Evolutionary conservation across 1,140 invertebrate species (phyloP).

Genomic region (Acyrthosiphon pisum): DNA sequence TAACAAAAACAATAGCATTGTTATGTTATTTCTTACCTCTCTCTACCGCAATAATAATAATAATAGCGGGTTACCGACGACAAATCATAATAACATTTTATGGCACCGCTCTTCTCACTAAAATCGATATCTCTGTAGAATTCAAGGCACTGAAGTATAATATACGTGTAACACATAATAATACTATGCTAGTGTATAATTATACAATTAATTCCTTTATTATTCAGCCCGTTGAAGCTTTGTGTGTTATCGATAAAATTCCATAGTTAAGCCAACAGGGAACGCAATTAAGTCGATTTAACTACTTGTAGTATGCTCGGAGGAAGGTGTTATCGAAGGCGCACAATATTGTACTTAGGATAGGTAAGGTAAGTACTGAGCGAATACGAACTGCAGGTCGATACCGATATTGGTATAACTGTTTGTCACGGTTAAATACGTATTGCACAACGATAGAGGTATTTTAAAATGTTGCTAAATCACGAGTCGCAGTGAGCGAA

Average conservation of each 20-base stretch:
- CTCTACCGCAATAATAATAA: neutral
- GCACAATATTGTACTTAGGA: neutral
- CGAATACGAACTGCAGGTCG: neutral
- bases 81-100: neutral
- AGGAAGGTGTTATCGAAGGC: neutral
- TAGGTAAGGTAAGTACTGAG: neutral
- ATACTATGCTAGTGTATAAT: neutral
- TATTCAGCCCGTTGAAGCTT: neutral
- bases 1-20: conserved; percentile 1
- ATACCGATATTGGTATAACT: neutral
- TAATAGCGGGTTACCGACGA: neutral
- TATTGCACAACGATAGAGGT: neutral
- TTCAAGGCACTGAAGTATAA: neutral
- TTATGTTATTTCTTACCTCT: neutral
- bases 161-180: neutral
- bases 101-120: neutral
- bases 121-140: neutral
- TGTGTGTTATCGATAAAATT: neutral
- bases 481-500: neutral
- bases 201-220: neutral
- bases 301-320: too few species aligned
- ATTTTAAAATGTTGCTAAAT: neutral
- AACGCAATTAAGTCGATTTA: neutral
- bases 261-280: neutral
- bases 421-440: neutral